Evolutionary conservation across 2,797 vertebrate species (phyloP), one percentile per base, ranked within the genome.

Genomic region (Podarcis siculus): DNA sequence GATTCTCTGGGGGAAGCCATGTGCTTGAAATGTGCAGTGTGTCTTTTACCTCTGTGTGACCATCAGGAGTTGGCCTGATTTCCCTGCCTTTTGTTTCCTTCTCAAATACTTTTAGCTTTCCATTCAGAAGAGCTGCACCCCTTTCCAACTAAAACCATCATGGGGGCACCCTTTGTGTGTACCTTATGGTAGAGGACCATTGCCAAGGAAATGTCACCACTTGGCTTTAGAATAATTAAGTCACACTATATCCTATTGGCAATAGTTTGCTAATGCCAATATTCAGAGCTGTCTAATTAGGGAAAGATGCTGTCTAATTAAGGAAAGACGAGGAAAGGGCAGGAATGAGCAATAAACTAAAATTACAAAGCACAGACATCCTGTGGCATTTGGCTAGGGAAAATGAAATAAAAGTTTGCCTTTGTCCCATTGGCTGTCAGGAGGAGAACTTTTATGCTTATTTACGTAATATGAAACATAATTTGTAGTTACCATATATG

Each of bases 341-440:
- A 83, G 37, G 71, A 85, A 89, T 85, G 80, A 85, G 82, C 85
- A 82, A 93, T 89, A 84, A 58, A 45, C 23, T 93, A 87, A 79
- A 86, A 80, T 77, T 72, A 89, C 89, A 88, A 73, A 91, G 89
- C 69, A 80, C 55, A 79, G 49, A 90, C 93, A 91, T 87, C 81
- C 81, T 89, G 79, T 42, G 39, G 87, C 32, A 91, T 88, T 92
- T 93, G 92, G 91, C 10, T 37, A 92, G 79, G 89, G 80, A 88
- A 91, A 94, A 72, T 2, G 75, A 92, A 95, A 88, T 9, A 87
- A 88, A 86, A 92, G 76, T 87, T 90, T 66, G 75, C 91, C 89
- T 87, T 85, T 83, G 4, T 86, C 91, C 89, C n/a, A 55, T 27
- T 85, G 84, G 81, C 0, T 0, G 21, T 69, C 85, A 45, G 78